Conservation (phyloP, 2,888 invertebrate species). For the Pharmacophagus antenor region DNA sequence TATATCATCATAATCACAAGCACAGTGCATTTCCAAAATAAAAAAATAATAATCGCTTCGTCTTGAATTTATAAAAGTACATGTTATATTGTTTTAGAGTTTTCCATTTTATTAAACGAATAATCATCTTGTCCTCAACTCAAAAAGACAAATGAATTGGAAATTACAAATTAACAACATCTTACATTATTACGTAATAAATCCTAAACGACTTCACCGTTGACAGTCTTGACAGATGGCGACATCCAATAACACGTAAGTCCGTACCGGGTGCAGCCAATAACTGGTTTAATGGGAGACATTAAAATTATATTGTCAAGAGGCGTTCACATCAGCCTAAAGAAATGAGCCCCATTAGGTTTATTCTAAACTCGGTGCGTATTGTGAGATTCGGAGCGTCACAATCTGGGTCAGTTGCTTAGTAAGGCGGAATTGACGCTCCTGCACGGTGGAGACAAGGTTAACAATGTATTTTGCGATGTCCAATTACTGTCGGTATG, state of each 20-base stretch:
- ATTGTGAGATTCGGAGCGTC: conserved; percentile 65
- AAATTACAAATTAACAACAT: conserved; percentile 19
- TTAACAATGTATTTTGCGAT: conserved; percentile 40
- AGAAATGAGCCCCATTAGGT: conserved; percentile 30
- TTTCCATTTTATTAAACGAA: neutral
- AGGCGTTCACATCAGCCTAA: conserved; percentile 13
- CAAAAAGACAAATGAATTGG: conserved; percentile 16
- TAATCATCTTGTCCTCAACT: neutral
- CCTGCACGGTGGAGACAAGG: conserved; percentile 37
- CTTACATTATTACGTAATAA: conserved; percentile 26
- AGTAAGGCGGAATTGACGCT: conserved; percentile 57
- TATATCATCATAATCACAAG: too few relatives aligned
- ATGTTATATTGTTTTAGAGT: too few relatives aligned
- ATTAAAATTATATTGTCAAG: conserved; percentile 31
- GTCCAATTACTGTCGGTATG: conserved; percentile 35
- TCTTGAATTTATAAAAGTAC: too few relatives aligned
- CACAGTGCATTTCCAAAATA: too few relatives aligned
- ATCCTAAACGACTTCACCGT: conserved; percentile 19
- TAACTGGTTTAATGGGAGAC: conserved; percentile 31
- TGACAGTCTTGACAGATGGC: conserved; percentile 28
- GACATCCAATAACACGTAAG: conserved; percentile 31
- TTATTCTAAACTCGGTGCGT: conserved; percentile 60
- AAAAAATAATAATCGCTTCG: too few relatives aligned
- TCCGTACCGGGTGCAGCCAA: conserved; percentile 32
- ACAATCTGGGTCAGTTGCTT: conserved; percentile 73